phyloP scores from a whole-genome alignment of 2,797 vertebrate genomes.

The Lerista edwardsae region DNA sequence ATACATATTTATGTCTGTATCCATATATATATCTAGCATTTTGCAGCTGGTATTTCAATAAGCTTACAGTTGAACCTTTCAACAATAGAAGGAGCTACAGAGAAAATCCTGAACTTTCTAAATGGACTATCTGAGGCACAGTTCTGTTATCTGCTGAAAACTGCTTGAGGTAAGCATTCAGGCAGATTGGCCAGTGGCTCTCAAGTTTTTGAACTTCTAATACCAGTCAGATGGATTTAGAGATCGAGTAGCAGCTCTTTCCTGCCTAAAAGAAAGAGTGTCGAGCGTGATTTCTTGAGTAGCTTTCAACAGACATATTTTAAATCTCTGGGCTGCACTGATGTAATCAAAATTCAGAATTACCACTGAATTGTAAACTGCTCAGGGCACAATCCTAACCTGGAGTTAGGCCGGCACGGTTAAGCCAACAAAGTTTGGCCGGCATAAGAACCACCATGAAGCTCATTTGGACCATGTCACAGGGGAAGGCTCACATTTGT shows the following conservation, averaged over 20 bases:
- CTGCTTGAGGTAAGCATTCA: conserved; percentile 38
- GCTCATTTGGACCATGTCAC: too few species aligned
- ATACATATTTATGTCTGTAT: neutral
- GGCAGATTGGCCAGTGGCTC: conserved; percentile 23
- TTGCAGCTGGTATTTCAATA: conserved; percentile 37
- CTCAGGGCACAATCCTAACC: too few species aligned
- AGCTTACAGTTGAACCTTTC: conserved; percentile 48
- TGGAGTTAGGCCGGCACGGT: too few species aligned
- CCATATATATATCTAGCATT: conserved; percentile 29
- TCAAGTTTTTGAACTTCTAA: conserved; percentile 35
- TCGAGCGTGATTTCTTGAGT: neutral
- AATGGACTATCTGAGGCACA: conserved; percentile 21
- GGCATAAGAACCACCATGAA: too few species aligned
- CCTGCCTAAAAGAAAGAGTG: neutral
- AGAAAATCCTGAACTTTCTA: conserved; percentile 36
- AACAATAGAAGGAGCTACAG: conserved; percentile 27
- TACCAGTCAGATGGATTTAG: conserved; percentile 5
- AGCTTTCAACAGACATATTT: neutral
- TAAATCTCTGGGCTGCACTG: neutral
- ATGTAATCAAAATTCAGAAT: neutral
- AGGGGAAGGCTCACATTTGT: too few species aligned
- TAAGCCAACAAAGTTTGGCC: too few species aligned
- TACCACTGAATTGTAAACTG: neutral
- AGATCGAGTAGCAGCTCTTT: neutral
- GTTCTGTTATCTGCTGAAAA: conserved; percentile 26